Base-by-base conservation (phyloP, 2,888 invertebrate genomes). In the Sesia apiformis region DNA sequence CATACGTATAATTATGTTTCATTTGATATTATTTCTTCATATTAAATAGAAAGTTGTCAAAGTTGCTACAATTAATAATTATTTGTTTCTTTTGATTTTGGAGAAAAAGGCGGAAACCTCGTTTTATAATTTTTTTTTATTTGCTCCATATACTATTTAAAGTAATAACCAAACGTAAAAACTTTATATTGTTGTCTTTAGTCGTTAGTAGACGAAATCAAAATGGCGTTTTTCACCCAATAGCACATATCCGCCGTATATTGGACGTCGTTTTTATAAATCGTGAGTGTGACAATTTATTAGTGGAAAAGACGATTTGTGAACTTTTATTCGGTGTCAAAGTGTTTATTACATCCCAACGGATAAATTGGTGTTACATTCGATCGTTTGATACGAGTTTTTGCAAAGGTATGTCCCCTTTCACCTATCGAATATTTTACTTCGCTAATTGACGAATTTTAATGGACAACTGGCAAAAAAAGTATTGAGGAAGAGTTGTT, bases 181-280 rank as follows among this genome's bases (percentile, higher is more conserved):
- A 2, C 0, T 74, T 67, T 76, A 65, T 70, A 46, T 46, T 38
- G 56, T 80, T 82, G 79, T 85, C 82, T 83, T 66, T 81, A 67
- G 72, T 60, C 66, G 68, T 75, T 83, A 87, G 87, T 88, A 84
- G 88, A 89, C 87, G 89, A 89, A 86, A 88, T 88, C 88, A 89
- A 89, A 88, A 89, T 89, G 88, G 89, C 88, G 86, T 84, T 83
- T 81, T 81, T 82, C 80, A 80, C 78, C 77, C 78, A 74, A 74
- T 86, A 84, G 82, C 78, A 79, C 80, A 75, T 81, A 83, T 84
- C 81, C 74, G 83, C 85, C 84, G 85, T 78, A 80, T 76, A 79
- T 74, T 74, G 71, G 66, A 67, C 67, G 69, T 69, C 66, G 73
- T 76, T 78, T 8, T 76, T 69, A 61, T 65, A 67, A 67, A 70